Conservation (phyloP, 2,888 invertebrate genomes). For the Chrysina gloriosa region DNA sequence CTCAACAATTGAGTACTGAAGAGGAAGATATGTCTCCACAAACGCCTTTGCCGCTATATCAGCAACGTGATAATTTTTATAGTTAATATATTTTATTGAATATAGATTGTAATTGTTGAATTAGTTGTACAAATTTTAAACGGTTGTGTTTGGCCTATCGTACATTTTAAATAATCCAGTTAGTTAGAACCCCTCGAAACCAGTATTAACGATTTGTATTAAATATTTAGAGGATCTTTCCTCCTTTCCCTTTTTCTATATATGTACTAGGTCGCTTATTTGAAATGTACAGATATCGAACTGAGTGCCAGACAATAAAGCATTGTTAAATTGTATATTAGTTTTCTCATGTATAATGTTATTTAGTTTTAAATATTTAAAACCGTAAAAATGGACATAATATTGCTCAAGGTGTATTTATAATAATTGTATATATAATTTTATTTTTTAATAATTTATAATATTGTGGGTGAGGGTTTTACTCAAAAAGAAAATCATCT, state of each 20-base stretch:
- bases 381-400: slow-evolving; percentile 22
- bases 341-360: slow-evolving; percentile 45
- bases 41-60: slow-evolving; percentile 84
- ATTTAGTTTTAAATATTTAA: slow-evolving; percentile 43
- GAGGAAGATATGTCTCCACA: slow-evolving; percentile 81
- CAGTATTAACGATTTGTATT: slow-evolving; percentile 47
- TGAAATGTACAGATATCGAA: slow-evolving; percentile 54
- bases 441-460: slow-evolving; percentile 43
- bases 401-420: slow-evolving; percentile 47
- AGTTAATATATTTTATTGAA: slow-evolving; percentile 57
- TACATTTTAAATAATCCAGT: slow-evolving; percentile 45
- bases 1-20: slow-evolving; percentile 69
- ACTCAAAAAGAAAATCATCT: slow-evolving; percentile 37
- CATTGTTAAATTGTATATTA: slow-evolving; percentile 52
- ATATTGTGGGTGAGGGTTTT: slow-evolving; percentile 46
- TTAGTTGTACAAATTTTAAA: slow-evolving; percentile 58
- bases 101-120: slow-evolving; percentile 48
- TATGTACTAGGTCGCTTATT: slow-evolving; percentile 43
- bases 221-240: slow-evolving; percentile 22
- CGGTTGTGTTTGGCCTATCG: slow-evolving; percentile 56
- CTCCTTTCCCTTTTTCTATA: not conserved
- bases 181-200: slow-evolving; percentile 12
- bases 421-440: slow-evolving; percentile 45
- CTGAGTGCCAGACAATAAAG: slow-evolving; percentile 61
- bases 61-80: slow-evolving; percentile 88